Evolutionary conservation across 2,888 invertebrate species (phyloP).

Genomic region (Nyleta sp.): DNA sequence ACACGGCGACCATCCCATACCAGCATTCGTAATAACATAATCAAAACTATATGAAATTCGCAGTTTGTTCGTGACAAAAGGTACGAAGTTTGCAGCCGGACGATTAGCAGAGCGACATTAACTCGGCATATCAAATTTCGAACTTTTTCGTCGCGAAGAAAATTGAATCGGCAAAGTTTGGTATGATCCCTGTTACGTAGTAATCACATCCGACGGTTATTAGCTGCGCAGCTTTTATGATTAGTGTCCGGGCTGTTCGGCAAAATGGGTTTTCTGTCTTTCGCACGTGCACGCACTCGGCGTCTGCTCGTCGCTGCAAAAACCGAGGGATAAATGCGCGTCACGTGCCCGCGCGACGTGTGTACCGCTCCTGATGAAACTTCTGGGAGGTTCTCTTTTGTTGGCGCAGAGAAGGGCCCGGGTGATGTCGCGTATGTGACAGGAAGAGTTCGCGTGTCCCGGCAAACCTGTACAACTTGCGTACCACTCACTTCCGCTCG

Average conservation of each 20-base stretch:
- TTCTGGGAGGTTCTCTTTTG: slow-evolving; percentile 69
- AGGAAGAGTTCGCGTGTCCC: slow-evolving; percentile 71
- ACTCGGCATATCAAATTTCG: slow-evolving; percentile 34
- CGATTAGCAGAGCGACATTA: slow-evolving; percentile 33
- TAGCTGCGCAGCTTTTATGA: slow-evolving; percentile 65
- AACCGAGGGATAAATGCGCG: slow-evolving; percentile 78
- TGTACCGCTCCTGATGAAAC: slow-evolving; percentile 76
- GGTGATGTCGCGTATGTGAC: slow-evolving; percentile 69
- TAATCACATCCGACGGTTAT: slow-evolving; percentile 66
- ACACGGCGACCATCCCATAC: no score
- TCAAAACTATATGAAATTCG: slow-evolving; percentile 6
- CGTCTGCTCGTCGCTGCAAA: slow-evolving; percentile 56
- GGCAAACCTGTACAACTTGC: slow-evolving; percentile 35
- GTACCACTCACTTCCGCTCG: slow-evolving; percentile 29
- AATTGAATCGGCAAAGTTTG: slow-evolving; percentile 60
- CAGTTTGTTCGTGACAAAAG: neutral
- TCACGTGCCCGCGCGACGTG: slow-evolving; percentile 79
- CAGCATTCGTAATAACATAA: neutral
- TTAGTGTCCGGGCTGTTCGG: slow-evolving; percentile 50
- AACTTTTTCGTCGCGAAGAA: slow-evolving; percentile 44
- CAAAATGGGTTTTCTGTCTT: slow-evolving; percentile 54
- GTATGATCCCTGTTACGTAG: slow-evolving; percentile 38
- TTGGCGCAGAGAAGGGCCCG: slow-evolving; percentile 61
- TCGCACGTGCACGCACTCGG: slow-evolving; percentile 56
- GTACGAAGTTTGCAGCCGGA: neutral